These are phyloP conservation scores for Seriola aureovittata DNA, from an alignment of 2,113 vertebrate species.

Conservation along the genomic window DNA sequence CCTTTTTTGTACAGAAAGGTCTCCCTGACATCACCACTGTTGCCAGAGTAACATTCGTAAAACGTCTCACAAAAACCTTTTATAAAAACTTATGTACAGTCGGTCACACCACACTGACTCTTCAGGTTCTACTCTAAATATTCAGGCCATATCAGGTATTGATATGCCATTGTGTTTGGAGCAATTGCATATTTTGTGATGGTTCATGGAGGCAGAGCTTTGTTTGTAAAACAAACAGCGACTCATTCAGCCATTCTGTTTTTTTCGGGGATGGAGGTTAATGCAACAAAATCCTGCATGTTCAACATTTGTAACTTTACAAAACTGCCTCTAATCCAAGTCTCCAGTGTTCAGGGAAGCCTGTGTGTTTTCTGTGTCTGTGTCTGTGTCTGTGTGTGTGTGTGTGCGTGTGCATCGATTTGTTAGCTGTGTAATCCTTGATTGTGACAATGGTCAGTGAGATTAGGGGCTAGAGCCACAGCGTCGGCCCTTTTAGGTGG, in stretches of 20 bases:
- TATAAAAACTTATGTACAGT: no score
- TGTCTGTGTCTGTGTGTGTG: constrained; percentile 14
- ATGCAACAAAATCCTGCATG: constrained; percentile 65
- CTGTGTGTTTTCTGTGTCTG: constrained; percentile 24
- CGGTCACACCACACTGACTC: background rate
- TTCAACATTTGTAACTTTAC: constrained; percentile 67
- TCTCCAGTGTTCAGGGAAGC: constrained; percentile 56
- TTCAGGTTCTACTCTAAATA: constrained; percentile 28
- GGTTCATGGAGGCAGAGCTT: background rate
- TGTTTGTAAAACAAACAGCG: constrained; percentile 26
- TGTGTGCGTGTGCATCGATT: constrained; percentile 74
- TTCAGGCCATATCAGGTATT: constrained; percentile 34
- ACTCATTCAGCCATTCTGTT: background rate
- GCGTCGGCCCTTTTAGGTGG: constrained; percentile 72
- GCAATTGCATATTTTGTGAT: constrained; percentile 16
- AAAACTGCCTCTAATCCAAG: constrained; percentile 68
- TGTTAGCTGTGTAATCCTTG: constrained; percentile 77
- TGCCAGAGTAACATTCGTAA: background rate
- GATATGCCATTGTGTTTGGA: constrained; percentile 25
- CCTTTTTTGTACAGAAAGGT: background rate
- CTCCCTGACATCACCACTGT: background rate
- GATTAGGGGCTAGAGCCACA: constrained; percentile 77
- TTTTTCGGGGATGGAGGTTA: constrained; percentile 43
- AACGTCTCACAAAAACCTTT: background rate
- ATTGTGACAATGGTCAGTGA: constrained; percentile 83